Conservation (phyloP, 2,888 invertebrate species). For the Altica lythri region DNA sequence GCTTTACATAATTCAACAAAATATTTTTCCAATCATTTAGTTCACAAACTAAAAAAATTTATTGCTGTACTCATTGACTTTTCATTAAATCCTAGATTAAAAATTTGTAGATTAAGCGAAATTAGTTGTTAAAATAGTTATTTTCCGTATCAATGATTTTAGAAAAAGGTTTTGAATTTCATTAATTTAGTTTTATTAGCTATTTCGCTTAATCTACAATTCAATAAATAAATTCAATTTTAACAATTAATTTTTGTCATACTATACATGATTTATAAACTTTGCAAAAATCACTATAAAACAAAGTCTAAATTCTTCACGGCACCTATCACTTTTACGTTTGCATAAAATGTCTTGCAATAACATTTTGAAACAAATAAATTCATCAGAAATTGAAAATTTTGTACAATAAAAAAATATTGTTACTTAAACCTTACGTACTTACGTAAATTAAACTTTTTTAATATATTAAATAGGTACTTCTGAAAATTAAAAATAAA, state of each 20-base stretch:
- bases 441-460: too few species aligned
- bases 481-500: too few species aligned
- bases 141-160: too few species aligned
- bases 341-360: constrained; percentile 24
- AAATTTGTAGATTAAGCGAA: constrained; percentile 14
- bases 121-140: neutral
- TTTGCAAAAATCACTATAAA: constrained; percentile 29
- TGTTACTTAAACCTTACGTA: too few species aligned
- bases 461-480: too few species aligned
- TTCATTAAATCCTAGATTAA: constrained; percentile 24
- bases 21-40: constrained; percentile 8
- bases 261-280: constrained; percentile 28
- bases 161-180: too few species aligned
- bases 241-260: too few species aligned
- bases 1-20: constrained; percentile 26
- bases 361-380: constrained; percentile 6
- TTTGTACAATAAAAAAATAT: too few species aligned
- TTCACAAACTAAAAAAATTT: constrained; percentile 26
- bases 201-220: too few species aligned
- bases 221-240: too few species aligned
- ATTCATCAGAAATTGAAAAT: too few species aligned
- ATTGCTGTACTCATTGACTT: constrained; percentile 38
- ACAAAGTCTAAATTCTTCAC: constrained; percentile 25
- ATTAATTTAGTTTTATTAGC: too few species aligned
- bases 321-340: constrained; percentile 27